Percentiles rank a stretch among this genome's conserved stretches.
These are phyloP conservation scores for Rhagium mordax DNA, from an alignment of 2,888 invertebrate species.

Conservation along the genomic window DNA sequence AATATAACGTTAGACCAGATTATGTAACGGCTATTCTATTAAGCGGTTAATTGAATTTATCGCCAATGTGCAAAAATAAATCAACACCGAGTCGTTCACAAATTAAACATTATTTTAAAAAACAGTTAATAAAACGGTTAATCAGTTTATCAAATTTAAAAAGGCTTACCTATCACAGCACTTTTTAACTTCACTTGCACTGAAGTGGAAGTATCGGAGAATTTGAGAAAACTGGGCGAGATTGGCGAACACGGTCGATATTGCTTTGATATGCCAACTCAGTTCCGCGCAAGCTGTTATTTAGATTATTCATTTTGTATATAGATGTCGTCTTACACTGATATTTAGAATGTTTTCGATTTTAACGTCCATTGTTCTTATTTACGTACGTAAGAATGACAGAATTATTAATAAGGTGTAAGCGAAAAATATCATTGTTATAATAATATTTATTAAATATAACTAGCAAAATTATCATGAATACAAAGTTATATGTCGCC, in stretches of 20 bases:
- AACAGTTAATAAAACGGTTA: not conserved
- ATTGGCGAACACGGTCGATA: not conserved
- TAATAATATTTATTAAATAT: not conserved
- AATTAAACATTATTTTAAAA: not conserved
- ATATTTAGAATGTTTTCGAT: not conserved
- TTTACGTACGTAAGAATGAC: not conserved
- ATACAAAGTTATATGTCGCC: constrained; percentile 39
- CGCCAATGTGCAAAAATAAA: not conserved
- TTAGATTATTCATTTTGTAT: not conserved
- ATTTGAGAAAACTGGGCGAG: not conserved
- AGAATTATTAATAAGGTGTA: not conserved
- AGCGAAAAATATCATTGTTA: not conserved
- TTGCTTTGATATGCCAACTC: not conserved
- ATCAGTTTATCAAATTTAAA: not conserved
- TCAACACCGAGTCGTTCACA: not conserved
- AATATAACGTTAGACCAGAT: not conserved
- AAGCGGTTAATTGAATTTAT: too few species aligned
- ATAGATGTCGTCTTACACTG: not conserved
- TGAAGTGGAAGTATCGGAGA: constrained; percentile 10
- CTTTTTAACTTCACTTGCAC: constrained; percentile 19
- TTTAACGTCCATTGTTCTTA: too few species aligned
- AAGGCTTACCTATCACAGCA: constrained; percentile 31
- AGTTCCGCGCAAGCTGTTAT: constrained; percentile 8
- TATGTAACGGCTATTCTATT: not conserved
- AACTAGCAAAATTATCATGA: not conserved